Percentiles rank a stretch among this genome's conserved stretches.
Evolutionary conservation across 1,140 invertebrate species (phyloP).

Genomic region (Doryteuthis pealeii): DNA sequence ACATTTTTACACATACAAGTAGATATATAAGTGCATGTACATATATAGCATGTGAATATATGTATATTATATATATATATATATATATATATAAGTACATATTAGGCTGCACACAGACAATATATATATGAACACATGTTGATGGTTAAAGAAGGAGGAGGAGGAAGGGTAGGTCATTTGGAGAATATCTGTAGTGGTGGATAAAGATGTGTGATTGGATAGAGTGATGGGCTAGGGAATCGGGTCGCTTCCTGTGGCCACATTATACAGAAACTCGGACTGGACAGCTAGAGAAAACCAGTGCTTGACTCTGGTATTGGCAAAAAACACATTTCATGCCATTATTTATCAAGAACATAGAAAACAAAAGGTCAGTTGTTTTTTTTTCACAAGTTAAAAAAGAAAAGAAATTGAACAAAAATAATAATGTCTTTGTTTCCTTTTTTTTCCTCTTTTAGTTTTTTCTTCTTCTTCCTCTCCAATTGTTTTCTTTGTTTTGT

Average conservation of each 20-base stretch:
- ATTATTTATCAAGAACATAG: too few relatives aligned
- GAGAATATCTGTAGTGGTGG: background rate
- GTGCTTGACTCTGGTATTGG: background rate
- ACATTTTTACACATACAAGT: background rate
- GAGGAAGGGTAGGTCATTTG: background rate
- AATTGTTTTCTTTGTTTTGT: too few relatives aligned
- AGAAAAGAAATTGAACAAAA: too few relatives aligned
- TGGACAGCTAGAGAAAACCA: background rate
- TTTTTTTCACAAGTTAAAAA: too few relatives aligned
- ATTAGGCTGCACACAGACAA: background rate
- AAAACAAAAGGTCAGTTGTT: too few relatives aligned
- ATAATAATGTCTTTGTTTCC: too few relatives aligned
- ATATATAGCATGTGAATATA: background rate
- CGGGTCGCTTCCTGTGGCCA: background rate
- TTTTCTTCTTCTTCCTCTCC: too few relatives aligned
- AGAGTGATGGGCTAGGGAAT: background rate
- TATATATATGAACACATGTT: background rate
- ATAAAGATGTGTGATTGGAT: background rate
- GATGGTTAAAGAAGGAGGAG: background rate
- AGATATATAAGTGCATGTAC: conserved; percentile 7
- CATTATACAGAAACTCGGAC: background rate
- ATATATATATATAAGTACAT: background rate
- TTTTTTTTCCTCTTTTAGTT: too few relatives aligned
- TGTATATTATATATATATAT: conserved; percentile 7
- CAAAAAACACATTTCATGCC: too few relatives aligned